Percentiles rank a stretch among this genome's conserved stretches.
Evolutionary conservation across 2,888 invertebrate genomes (phyloP).

Genomic region (Macrophya alboannulata): DNA sequence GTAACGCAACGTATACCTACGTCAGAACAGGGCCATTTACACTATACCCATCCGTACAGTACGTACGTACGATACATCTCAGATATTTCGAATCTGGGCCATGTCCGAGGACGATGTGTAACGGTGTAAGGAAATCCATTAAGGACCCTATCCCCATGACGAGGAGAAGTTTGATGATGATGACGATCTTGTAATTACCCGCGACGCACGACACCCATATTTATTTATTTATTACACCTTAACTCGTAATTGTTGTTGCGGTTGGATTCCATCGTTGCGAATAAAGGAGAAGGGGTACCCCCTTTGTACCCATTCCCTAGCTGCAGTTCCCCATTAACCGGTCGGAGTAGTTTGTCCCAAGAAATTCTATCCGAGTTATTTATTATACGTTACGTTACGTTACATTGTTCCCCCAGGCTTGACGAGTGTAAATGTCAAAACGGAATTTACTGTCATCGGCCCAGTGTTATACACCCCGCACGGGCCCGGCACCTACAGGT

Average conservation of each 20-base stretch:
- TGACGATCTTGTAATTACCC: not conserved
- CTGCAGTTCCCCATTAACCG: not conserved
- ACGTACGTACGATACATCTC: not conserved
- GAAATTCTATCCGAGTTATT: constrained; percentile 69
- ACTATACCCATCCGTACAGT: not conserved
- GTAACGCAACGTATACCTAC: constrained; percentile 30
- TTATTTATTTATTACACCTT: not conserved
- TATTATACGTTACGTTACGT: constrained; percentile 66
- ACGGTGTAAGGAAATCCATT: not conserved
- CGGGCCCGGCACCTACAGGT: not conserved
- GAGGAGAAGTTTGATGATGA: not conserved
- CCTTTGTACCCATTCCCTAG: not conserved
- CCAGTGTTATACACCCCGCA: not conserved
- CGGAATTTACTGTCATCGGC: constrained; percentile 72
- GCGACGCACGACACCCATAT: not conserved
- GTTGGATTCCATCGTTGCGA: constrained; percentile 10
- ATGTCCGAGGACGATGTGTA: not conserved
- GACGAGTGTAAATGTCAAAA: constrained; percentile 76
- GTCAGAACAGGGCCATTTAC: not conserved
- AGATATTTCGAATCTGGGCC: constrained; percentile 30
- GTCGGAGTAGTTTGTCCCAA: not conserved
- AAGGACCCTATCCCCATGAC: not conserved
- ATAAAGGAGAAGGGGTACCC: not conserved
- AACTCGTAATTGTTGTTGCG: not conserved
- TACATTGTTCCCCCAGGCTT: constrained; percentile 73